These are phyloP conservation scores for Xylocampa areola DNA, from an alignment of 2,888 invertebrate species.

Conservation along the genomic window DNA sequence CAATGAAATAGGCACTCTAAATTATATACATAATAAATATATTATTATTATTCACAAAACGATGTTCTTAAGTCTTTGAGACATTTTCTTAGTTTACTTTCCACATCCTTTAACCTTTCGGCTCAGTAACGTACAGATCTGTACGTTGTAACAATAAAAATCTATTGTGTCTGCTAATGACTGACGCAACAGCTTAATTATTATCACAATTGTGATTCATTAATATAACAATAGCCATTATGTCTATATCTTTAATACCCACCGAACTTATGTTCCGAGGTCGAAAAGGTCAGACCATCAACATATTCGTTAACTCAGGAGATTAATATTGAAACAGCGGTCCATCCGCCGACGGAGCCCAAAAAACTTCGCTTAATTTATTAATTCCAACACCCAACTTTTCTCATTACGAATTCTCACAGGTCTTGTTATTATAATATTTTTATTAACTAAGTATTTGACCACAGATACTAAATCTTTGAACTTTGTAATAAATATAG, in stretches of 20 bases:
- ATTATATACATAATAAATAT: no score
- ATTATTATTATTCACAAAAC: no score
- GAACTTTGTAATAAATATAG: constrained; percentile 11
- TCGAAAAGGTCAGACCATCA: constrained; percentile 9
- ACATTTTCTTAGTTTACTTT: no score
- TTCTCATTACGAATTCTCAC: constrained; percentile 70
- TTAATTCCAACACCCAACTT: constrained; percentile 67
- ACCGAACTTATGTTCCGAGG: constrained; percentile 1
- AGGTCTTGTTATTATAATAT: constrained; percentile 64
- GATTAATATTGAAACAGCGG: constrained; percentile 56
- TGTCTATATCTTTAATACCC: background rate
- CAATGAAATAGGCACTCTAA: no score
- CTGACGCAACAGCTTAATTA: background rate
- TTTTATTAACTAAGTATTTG: constrained; percentile 57
- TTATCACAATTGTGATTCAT: background rate
- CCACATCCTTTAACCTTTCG: no score
- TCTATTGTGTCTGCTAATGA: no score
- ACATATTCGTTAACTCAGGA: constrained; percentile 33
- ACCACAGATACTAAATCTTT: constrained; percentile 19
- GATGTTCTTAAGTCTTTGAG: no score
- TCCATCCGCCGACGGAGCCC: constrained; percentile 54
- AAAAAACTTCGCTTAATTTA: constrained; percentile 72
- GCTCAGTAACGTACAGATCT: no score
- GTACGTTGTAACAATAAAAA: no score
- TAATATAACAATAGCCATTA: background rate